Conservation (phyloP, 2,797 vertebrate genomes). For the Pangasius larnaudii region DNA sequence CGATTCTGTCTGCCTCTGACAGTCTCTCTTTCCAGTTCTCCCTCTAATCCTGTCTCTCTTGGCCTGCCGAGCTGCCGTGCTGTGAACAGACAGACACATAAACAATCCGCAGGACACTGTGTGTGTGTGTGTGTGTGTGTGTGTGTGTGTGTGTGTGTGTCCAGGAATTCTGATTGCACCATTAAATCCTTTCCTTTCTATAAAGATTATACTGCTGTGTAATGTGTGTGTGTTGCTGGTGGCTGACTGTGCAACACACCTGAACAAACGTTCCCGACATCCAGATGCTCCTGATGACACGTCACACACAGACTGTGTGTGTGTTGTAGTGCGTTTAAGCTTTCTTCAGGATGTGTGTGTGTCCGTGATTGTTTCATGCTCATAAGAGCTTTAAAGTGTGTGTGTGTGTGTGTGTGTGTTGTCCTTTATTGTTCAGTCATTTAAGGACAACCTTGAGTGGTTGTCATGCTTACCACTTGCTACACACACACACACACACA, state of each 20-base stretch:
- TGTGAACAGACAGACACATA: constrained; percentile 39
- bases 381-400: background rate
- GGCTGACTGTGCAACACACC: background rate
- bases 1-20: background rate
- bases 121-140: constrained; percentile 2
- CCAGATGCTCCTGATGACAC: background rate
- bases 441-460: background rate
- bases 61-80: background rate
- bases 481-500: background rate
- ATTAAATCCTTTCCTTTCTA: constrained; percentile 25
- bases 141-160: constrained; percentile 2
- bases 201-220: constrained; percentile 14
- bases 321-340: background rate
- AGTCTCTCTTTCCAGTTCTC: background rate
- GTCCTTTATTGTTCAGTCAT: background rate
- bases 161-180: constrained; percentile 23
- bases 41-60: background rate
- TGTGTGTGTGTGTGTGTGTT: background rate
- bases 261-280: background rate
- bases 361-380: background rate
- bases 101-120: constrained; percentile 1
- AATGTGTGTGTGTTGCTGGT: constrained; percentile 13
- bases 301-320: background rate
- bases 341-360: background rate
- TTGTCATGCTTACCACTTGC: background rate